Evolutionary conservation across 1,140 invertebrate genomes (phyloP).

Genomic region (Lethrus apterus): DNA sequence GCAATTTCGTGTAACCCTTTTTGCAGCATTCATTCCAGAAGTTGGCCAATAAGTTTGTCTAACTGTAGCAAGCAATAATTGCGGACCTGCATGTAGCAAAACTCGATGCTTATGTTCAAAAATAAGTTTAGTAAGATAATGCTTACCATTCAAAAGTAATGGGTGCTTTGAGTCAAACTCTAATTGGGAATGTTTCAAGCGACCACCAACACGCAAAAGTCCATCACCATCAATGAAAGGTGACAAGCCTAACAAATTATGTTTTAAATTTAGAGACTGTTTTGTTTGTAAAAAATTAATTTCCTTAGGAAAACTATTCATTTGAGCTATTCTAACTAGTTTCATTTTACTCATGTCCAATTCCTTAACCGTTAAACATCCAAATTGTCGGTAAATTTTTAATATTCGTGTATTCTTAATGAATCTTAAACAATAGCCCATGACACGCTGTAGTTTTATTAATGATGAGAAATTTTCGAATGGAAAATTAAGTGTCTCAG

Average conservation of each 20-base stretch:
- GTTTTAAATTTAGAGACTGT: not conserved
- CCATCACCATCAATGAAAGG: constrained; percentile 11
- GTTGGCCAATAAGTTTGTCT: constrained; percentile 25
- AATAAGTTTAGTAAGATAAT: constrained; percentile 8
- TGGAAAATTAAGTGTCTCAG: no score
- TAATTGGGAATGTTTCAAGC: constrained; percentile 4
- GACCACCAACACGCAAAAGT: not conserved
- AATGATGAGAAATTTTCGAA: no score
- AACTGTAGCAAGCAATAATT: constrained; percentile 22
- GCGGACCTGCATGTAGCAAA: constrained; percentile 25
- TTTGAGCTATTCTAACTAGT: not conserved
- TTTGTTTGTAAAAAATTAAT: not conserved
- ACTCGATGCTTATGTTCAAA: constrained; percentile 3
- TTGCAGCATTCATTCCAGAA: constrained; percentile 18
- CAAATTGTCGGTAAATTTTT: no score
- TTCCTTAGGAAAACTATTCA: not conserved
- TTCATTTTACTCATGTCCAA: not conserved
- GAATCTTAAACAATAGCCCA: no score
- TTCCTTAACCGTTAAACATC: not conserved
- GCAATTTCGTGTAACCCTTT: constrained; percentile 18
- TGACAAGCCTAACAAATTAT: not conserved
- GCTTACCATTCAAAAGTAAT: not conserved
- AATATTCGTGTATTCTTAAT: no score
- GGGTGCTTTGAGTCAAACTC: not conserved
- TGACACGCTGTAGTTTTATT: no score